Evolutionary conservation across 2,113 vertebrate genomes (phyloP), one percentile per base, ranked within the genome.

Genomic region (Bubo scandiacus): DNA sequence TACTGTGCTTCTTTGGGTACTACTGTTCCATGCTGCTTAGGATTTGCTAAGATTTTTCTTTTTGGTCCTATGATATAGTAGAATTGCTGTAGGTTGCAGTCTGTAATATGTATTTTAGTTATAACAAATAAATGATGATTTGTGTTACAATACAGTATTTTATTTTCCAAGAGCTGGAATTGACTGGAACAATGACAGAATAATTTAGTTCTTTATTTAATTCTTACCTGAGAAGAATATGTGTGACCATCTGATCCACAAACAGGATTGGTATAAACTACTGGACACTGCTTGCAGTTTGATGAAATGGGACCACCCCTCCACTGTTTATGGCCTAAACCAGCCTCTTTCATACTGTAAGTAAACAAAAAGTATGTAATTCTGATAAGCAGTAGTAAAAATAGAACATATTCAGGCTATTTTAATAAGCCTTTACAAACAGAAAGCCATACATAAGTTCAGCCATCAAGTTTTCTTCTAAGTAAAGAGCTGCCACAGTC

Each of bases 171-270:
- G 49, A 88, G 55, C 30, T 81, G 38, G 58, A 86, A 90, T 12
- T 52, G 61, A 85, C 5, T 34, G 51, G 55, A 95, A 95, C 34
- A 94, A 83, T 47, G 45, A 94, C 87, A 94, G 38, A 92, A 72
- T 73, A 91, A 78, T 71, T 89, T 63, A 90, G 49, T 78, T 86
- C 63, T 96, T 72, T 65, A 86, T 42, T 80, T 42, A 74, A 47
- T 89, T 75, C 95, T 98, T 98, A 98, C 99, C 99, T 99, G 98
- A 90, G 99, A 99, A 92, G 99, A 99, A 94, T 99, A 99, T 84
- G 98, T 98, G 93, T 99, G 99, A 36, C 99, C 99, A 75, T 99
- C 99, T 52, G 99, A 99, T 89, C 99, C 99, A 98, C 99, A 99
- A 36, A 99, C 99, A 4, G 99, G 99, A 87, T 97, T 97, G 81